phyloP scores from a whole-genome alignment of 2,888 invertebrate species.

The Nymphalis urticae region DNA sequence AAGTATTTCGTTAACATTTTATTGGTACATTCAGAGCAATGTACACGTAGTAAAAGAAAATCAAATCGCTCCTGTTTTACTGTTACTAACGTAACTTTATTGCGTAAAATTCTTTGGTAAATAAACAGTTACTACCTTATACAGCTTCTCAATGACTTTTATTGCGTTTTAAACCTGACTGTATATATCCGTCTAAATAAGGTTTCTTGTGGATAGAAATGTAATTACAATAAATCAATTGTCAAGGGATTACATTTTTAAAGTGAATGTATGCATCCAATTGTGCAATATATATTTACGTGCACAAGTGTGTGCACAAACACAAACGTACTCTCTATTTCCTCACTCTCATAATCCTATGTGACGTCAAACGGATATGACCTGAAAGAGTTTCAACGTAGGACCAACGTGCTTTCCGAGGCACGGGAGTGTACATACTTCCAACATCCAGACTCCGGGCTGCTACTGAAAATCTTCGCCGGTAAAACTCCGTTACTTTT shows the following conservation, averaged over 20 bases:
- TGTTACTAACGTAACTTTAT: constrained; percentile 27
- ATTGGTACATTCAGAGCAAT: background rate
- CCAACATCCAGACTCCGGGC: too few species aligned
- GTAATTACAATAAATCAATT: too few species aligned
- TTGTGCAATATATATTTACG: too few species aligned
- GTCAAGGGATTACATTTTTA: too few species aligned
- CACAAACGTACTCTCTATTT: background rate
- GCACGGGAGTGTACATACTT: too few species aligned
- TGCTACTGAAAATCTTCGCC: too few species aligned
- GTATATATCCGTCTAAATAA: constrained; percentile 2
- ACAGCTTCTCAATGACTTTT: constrained; percentile 18
- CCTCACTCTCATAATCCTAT: too few species aligned
- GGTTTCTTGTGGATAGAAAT: background rate
- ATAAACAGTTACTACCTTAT: constrained; percentile 27
- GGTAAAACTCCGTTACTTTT: too few species aligned
- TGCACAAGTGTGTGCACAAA: background rate
- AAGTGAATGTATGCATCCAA: too few species aligned
- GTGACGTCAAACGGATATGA: too few species aligned
- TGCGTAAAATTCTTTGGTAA: constrained; percentile 17
- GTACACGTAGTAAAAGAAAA: constrained; percentile 25
- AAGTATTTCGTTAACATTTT: constrained; percentile 1
- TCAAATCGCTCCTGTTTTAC: constrained; percentile 31
- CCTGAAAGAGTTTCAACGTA: too few species aligned
- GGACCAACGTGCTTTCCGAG: too few species aligned
- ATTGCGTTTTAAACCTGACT: constrained; percentile 21